Conservation (phyloP, 2,888 invertebrate genomes). For the Stenodera caucasica region DNA sequence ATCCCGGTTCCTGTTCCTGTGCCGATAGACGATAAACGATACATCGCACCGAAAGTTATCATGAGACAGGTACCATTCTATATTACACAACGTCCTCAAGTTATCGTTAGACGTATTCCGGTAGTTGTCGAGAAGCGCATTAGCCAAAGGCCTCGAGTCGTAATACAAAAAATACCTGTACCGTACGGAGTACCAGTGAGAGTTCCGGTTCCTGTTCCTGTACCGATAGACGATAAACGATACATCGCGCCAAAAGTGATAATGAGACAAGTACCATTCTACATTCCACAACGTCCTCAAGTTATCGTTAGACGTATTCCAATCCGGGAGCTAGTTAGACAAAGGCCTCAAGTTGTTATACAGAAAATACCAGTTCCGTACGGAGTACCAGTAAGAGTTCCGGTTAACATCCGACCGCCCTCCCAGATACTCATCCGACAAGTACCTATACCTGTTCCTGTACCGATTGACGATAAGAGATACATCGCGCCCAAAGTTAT, state of each 20-base stretch:
- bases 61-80: neutral
- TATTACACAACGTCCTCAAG: neutral
- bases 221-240: neutral
- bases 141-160: too few relatives aligned
- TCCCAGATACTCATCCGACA: neutral
- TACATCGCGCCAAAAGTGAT: neutral
- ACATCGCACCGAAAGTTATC: neutral
- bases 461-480: too few relatives aligned
- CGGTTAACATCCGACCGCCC: neutral
- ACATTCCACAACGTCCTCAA: slow-evolving; percentile 12
- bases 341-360: too few relatives aligned
- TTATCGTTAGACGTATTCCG: slow-evolving; percentile 9
- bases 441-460: neutral
- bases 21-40: neutral
- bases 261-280: slow-evolving; percentile 13
- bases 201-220: neutral
- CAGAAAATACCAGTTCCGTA: too few relatives aligned
- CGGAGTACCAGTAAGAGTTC: neutral
- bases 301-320: slow-evolving; percentile 9
- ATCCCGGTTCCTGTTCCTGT: neutral
- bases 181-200: too few relatives aligned
- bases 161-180: too few relatives aligned
- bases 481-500: too few relatives aligned
- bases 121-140: neutral
- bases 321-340: neutral